These are phyloP conservation scores for Nycticebus coucang DNA, from an alignment of 2,113 vertebrate genomes.

Conservation along the genomic window DNA sequence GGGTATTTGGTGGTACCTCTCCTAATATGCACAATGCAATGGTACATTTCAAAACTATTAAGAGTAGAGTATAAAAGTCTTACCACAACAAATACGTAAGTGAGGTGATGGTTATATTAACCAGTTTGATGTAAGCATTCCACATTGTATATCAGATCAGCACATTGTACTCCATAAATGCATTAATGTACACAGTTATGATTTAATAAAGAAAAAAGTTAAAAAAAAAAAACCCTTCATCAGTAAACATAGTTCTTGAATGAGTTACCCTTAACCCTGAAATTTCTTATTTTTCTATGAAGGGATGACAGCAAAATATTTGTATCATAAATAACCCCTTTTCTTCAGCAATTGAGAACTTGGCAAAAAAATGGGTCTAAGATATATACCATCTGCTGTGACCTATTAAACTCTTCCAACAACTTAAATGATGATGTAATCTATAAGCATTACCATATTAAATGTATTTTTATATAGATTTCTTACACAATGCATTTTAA, in stretches of 20 bases:
- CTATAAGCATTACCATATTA: slow-evolving; percentile 32
- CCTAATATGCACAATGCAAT: no score
- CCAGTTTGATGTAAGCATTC: no score
- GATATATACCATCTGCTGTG: slow-evolving; percentile 30
- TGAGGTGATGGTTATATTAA: no score
- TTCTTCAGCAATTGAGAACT: slow-evolving; percentile 10
- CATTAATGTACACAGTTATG: no score
- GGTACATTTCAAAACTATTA: no score
- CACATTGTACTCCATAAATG: no score
- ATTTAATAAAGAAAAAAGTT: no score
- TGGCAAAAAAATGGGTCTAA: slow-evolving; percentile 28
- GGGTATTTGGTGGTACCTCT: no score
- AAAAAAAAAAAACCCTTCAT: background rate
- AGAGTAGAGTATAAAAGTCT: no score
- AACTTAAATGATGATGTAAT: slow-evolving; percentile 52
- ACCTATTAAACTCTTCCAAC: slow-evolving; percentile 47
- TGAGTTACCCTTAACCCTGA: slow-evolving; percentile 54
- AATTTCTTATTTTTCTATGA: slow-evolving; percentile 47
- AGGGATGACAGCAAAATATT: slow-evolving; percentile 39
- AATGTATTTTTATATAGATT: slow-evolving; percentile 27
- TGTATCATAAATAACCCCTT: slow-evolving; percentile 33
- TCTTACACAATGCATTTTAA: slow-evolving; percentile 30
- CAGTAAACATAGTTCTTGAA: slow-evolving; percentile 59
- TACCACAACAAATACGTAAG: no score
- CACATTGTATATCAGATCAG: no score